Percentiles rank a stretch among this genome's conserved stretches.
Evolutionary conservation across 2,797 vertebrate species (phyloP).

Genomic region (Sciurus carolinensis): DNA sequence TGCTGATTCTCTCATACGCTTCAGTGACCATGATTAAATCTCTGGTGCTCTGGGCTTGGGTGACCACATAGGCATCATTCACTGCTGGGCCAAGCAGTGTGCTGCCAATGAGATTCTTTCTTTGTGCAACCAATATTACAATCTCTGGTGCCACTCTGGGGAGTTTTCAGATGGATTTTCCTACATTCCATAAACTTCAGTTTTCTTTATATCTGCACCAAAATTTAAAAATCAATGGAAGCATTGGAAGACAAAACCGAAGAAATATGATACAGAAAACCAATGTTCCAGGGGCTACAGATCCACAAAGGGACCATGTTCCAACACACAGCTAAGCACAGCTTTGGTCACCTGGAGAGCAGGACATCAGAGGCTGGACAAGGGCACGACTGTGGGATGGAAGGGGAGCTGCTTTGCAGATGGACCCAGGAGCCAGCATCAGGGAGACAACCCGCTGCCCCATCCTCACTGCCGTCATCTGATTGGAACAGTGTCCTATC

Average conservation of each 20-base stretch:
- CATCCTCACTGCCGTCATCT: rapidly evolving
- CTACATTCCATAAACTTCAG: neutral
- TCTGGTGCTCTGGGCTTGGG: neutral
- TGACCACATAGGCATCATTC: neutral
- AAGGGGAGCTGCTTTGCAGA: no score
- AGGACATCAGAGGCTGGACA: neutral
- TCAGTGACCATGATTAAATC: neutral
- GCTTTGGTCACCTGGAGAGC: neutral
- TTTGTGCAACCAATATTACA: neutral
- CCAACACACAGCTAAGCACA: neutral
- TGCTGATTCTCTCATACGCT: neutral
- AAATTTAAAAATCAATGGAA: neutral
- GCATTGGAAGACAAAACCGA: neutral
- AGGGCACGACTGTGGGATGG: neutral
- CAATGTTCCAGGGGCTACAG: neutral
- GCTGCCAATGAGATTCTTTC: neutral
- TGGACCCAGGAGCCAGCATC: neutral
- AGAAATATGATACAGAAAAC: neutral
- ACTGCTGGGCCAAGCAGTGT: neutral
- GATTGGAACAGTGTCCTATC: neutral
- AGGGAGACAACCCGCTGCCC: neutral
- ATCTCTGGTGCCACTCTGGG: neutral
- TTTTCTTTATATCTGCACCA: neutral
- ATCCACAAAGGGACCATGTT: neutral
- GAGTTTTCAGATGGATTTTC: neutral